phyloP scores from a whole-genome alignment of 1,140 invertebrate genomes.

The Drosophila paulistorum region DNA sequence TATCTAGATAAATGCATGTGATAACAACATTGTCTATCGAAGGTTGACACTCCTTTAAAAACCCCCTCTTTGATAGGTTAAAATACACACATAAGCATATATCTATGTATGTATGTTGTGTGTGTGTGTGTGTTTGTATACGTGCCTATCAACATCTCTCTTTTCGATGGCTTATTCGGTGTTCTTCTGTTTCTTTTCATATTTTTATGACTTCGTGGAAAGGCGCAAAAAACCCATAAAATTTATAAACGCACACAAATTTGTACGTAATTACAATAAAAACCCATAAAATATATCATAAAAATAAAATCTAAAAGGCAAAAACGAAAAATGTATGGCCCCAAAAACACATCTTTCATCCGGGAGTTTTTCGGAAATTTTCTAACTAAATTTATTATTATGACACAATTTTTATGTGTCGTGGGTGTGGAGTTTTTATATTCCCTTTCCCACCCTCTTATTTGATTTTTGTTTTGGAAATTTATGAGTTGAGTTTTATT shows the following conservation, averaged over 20 bases:
- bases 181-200: slow-evolving; percentile 53
- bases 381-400: slow-evolving; percentile 71
- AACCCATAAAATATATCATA: slow-evolving; percentile 72
- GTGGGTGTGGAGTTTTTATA: slow-evolving; percentile 44
- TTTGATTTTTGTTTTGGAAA: slow-evolving; percentile 49
- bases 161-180: slow-evolving; percentile 17
- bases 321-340: slow-evolving; percentile 35
- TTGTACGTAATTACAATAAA: slow-evolving; percentile 79
- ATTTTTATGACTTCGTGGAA: slow-evolving; percentile 79
- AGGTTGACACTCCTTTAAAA: slow-evolving; percentile 38
- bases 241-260: slow-evolving; percentile 64
- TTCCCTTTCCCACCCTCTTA: slow-evolving; percentile 21
- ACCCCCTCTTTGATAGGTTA: background rate
- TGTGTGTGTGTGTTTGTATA: slow-evolving; percentile 17
- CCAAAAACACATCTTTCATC: slow-evolving; percentile 16
- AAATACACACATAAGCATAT: background rate
- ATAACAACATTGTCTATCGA: slow-evolving; percentile 37
- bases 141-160: slow-evolving; percentile 45
- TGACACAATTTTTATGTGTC: slow-evolving; percentile 73
- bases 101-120: too few relatives aligned
- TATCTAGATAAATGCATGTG: slow-evolving; percentile 52
- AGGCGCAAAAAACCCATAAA: slow-evolving; percentile 49
- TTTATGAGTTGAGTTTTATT: slow-evolving; percentile 77
- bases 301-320: slow-evolving; percentile 48
- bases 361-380: slow-evolving; percentile 46